These are phyloP conservation scores for Porites divaricata DNA, from an alignment of 92 coral and sea anemone species.

Conservation along the genomic window DNA sequence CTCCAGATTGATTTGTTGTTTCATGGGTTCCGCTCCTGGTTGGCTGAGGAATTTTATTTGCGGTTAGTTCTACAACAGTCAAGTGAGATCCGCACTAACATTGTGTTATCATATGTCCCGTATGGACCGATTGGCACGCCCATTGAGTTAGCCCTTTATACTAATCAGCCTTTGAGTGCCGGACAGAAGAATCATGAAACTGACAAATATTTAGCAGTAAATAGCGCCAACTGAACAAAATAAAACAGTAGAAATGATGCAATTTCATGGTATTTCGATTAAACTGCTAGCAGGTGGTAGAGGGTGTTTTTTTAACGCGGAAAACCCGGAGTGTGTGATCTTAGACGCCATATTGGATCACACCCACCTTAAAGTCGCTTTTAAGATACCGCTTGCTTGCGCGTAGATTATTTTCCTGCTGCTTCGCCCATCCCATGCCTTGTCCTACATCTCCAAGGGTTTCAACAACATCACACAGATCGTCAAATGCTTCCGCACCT, in stretches of 20 bases:
- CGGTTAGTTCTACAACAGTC: conserved; percentile 26
- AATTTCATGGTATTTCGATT: conserved; percentile 30
- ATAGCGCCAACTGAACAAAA: conserved; percentile 7
- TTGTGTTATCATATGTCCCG: conserved; percentile 13
- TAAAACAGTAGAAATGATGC: conserved; percentile 16
- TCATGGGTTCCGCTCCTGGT: conserved; percentile 31
- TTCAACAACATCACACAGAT: conserved; percentile 26
- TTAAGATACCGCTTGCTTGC: conserved; percentile 28
- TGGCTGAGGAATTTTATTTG: conserved; percentile 27
- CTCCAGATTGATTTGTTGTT: conserved; percentile 23
- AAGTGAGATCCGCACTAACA: conserved; percentile 19
- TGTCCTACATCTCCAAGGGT: conserved; percentile 36
- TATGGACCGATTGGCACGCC: conserved; percentile 27
- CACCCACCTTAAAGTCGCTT: too few relatives aligned
- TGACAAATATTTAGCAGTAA: conserved; percentile 12
- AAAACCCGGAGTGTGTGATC: conserved; percentile 8
- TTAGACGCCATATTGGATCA: neutral
- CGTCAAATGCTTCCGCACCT: conserved; percentile 44
- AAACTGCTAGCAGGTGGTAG: conserved; percentile 29
- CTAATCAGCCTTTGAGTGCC: conserved; percentile 34
- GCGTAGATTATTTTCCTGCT: conserved; percentile 9
- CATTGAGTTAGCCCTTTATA: conserved; percentile 25
- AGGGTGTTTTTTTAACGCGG: conserved; percentile 1
- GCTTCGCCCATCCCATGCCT: conserved; percentile 31
- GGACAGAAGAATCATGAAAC: conserved; percentile 22